Evolutionary conservation across 92 coral and sea anemone genomes (phyloP).

Genomic region (Zoanthus sociatus): DNA sequence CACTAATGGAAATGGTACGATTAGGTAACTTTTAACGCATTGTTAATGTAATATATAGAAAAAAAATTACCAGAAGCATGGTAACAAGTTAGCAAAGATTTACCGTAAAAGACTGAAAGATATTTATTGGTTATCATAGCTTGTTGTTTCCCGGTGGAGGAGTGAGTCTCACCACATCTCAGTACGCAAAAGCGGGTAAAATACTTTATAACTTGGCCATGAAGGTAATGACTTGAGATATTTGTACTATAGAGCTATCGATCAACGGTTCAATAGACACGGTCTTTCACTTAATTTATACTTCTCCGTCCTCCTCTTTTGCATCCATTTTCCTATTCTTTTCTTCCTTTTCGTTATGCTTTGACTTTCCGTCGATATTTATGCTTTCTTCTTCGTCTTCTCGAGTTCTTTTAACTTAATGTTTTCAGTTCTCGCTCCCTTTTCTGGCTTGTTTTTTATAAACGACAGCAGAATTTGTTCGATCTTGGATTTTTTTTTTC

Average conservation of each 20-base stretch:
- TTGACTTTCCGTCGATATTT: neutral
- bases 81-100: neutral
- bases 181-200: conserved; percentile 72
- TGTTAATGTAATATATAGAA: too few species aligned
- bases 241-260: too few species aligned
- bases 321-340: neutral
- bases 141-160: conserved; percentile 93
- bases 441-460: too few species aligned
- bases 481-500: too few species aligned
- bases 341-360: neutral
- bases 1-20: too few species aligned
- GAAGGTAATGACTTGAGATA: conserved; percentile 50
- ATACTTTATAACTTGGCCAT: conserved; percentile 80
- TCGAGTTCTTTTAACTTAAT: neutral
- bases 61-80: neutral
- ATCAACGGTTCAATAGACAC: too few species aligned
- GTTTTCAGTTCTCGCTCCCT: neutral
- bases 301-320: neutral
- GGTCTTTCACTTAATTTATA: neutral
- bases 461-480: too few species aligned
- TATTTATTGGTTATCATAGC: conserved; percentile 20
- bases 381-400: neutral
- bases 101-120: neutral
- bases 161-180: conserved; percentile 71
- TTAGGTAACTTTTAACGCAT: too few species aligned